These are phyloP conservation scores for Mesocricetus auratus DNA, from an alignment of 2,113 vertebrate genomes.

Conservation along the genomic window DNA sequence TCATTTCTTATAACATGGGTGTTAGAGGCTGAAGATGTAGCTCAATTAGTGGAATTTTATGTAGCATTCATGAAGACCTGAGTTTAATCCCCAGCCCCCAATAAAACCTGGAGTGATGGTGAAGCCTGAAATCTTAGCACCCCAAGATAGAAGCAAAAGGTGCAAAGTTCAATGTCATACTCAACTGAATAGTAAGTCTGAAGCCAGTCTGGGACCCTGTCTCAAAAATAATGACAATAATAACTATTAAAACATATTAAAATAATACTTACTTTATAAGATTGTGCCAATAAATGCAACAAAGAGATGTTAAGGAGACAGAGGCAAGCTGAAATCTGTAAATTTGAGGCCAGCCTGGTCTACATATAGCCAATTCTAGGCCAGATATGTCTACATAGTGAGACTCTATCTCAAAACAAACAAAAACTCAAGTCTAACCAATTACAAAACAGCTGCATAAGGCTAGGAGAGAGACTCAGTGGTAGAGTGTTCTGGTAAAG, in stretches of 20 bases:
- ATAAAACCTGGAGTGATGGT: not conserved
- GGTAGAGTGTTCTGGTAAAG: too few relatives aligned
- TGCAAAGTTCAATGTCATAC: not conserved
- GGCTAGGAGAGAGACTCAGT: not conserved
- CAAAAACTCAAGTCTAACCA: conserved; percentile 14
- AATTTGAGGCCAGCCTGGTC: too few relatives aligned
- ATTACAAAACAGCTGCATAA: not conserved
- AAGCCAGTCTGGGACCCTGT: not conserved
- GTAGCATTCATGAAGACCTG: not conserved
- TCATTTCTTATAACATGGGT: not conserved
- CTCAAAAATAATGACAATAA: not conserved
- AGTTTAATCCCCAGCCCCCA: not conserved
- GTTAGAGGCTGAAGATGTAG: not conserved
- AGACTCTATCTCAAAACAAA: too few relatives aligned
- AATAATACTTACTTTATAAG: too few relatives aligned
- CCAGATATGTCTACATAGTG: not conserved
- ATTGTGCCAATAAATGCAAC: too few relatives aligned
- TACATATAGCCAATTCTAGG: not conserved
- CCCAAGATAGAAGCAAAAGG: not conserved
- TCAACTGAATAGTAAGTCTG: not conserved
- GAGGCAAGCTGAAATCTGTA: too few relatives aligned
- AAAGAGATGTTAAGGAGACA: too few relatives aligned
- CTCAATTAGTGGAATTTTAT: not conserved
- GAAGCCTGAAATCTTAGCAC: not conserved
- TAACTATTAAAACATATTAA: not conserved